phyloP scores from a whole-genome alignment of 1,140 invertebrate genomes.

The Lepidotrigona ventralis region DNA sequence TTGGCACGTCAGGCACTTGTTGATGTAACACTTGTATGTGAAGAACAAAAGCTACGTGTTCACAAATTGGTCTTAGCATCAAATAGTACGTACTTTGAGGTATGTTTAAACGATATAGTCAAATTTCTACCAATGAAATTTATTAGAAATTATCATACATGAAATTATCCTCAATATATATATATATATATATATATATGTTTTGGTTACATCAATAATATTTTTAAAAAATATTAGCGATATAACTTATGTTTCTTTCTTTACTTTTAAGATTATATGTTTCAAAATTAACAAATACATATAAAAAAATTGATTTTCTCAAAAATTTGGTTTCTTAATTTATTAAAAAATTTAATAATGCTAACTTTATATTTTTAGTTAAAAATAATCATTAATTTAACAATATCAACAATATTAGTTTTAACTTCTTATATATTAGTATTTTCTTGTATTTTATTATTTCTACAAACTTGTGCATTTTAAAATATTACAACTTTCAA shows the following conservation, averaged over 20 bases:
- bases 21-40: constrained; percentile 82
- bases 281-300: neutral
- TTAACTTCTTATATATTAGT: constrained; percentile 11
- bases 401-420: neutral
- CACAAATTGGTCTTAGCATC: constrained; percentile 83
- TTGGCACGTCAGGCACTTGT: constrained; percentile 82
- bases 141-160: neutral
- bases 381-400: neutral
- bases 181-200: neutral
- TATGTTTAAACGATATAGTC: constrained; percentile 54
- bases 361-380: too few species aligned
- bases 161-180: neutral
- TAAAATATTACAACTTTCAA: too few species aligned
- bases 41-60: constrained; percentile 82
- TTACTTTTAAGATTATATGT: neutral
- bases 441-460: neutral
- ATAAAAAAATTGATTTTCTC: neutral
- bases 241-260: neutral
- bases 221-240: neutral
- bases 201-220: neutral
- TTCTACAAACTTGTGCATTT: neutral
- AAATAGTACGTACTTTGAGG: constrained; percentile 84
- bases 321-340: neutral
- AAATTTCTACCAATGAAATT: neutral
- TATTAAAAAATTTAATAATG: neutral